Evolutionary conservation across 2,888 invertebrate species (phyloP), one percentile per base, ranked within the genome.

Genomic region (Frankliniella fusca): DNA sequence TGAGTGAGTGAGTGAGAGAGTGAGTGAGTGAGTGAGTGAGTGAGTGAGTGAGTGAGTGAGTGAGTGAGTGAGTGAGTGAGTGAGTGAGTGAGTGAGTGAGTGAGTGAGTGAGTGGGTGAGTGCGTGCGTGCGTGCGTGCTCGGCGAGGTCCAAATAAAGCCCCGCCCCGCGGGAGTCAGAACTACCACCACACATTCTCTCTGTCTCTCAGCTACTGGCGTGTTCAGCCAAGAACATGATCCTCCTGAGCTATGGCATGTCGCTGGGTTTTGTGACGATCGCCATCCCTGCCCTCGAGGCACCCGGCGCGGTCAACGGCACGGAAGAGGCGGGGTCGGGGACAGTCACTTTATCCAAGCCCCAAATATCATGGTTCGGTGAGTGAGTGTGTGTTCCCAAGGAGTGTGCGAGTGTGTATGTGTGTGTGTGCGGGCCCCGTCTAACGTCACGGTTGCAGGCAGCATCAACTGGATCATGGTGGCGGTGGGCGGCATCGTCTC

Each of bases 211-310:
- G 89, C 90, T 93, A 84, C 87, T 94, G 84, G 95, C 95, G n/a
- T 94, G 94, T 49, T 91, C 92, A 85, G 93, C 94, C 28, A 95
- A 95, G 88, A 95, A 95, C 88, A 89, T 94, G 83, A 89, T 95
- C 65, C 90, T 95, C 61, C 88, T 94, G 85, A 93, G 92, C 12
- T 95, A 94, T 87, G 95, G 95, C 82, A 93, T 94, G 91, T 94
- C 94, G 0, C 88, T 95, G 80, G 95, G 95, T 0, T 95, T 94
- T 85, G 92, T 94, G 0, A 94, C 95, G 8, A 94, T 95, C 84
- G 91, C 95, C 27, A 94, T 95, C 85, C 94, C 95, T 10, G 93
- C 93, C 11, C 90, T 95, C 79, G 90, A 89, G 84, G 88, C 91
- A 5, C 23, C 79, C 48, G 80, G 20, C 80, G 23, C 49, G 11